Evolutionary conservation across 2,113 vertebrate species (phyloP).

Genomic region (Turnix velox): DNA sequence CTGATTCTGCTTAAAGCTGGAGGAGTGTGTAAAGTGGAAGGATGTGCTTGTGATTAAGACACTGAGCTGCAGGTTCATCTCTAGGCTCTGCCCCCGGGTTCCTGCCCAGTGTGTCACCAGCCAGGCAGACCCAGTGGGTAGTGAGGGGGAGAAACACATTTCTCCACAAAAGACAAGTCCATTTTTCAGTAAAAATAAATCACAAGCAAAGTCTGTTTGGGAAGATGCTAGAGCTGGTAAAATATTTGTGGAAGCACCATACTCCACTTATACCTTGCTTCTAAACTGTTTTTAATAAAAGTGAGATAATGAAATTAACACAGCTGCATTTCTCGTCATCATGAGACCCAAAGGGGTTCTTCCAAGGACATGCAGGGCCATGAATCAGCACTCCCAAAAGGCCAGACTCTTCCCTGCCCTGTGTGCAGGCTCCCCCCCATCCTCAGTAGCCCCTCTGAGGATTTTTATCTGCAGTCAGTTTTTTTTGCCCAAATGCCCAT

Average conservation of each 20-base stretch:
- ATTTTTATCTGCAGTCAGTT: background rate
- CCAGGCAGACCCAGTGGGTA: accelerated
- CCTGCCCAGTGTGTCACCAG: background rate
- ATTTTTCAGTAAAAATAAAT: background rate
- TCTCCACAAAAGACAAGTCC: background rate
- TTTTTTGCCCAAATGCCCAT: accelerated
- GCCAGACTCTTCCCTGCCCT: background rate
- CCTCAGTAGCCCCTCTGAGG: background rate
- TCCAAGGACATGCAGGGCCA: background rate
- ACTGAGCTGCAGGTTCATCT: background rate
- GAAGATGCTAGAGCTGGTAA: background rate
- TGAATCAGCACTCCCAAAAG: background rate
- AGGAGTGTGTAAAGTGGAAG: background rate
- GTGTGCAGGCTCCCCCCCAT: background rate
- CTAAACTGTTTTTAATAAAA: background rate
- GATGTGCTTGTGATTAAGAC: background rate
- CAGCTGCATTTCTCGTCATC: background rate
- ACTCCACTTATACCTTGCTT: background rate
- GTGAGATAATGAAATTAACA: background rate
- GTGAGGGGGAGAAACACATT: background rate
- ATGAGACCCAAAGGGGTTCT: background rate
- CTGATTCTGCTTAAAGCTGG: background rate
- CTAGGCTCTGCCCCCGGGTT: background rate
- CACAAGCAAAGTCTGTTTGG: background rate
- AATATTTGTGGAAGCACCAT: background rate